phyloP scores from a whole-genome alignment of 2,888 invertebrate species.

The Apodemia mormo region DNA sequence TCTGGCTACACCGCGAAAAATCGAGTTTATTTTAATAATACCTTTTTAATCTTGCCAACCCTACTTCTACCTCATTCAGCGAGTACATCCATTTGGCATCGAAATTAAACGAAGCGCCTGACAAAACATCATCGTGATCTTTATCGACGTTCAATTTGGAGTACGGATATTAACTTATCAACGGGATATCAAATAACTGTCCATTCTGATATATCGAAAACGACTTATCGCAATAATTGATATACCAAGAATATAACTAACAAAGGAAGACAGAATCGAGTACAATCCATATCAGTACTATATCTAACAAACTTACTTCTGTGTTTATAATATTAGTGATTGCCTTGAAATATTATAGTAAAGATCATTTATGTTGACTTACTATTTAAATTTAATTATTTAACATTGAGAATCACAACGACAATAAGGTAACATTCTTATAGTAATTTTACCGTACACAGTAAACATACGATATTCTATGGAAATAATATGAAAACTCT shows the following conservation, averaged over 20 bases:
- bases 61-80: not conserved
- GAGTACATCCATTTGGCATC: constrained; percentile 4
- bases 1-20: not conserved
- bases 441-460: too few species aligned
- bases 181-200: not conserved
- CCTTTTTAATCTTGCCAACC: not conserved
- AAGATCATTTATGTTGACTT: not conserved
- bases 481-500: too few species aligned
- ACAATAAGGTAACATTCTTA: not conserved
- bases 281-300: too few species aligned
- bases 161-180: constrained; percentile 1
- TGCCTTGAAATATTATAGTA: not conserved
- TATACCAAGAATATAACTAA: too few species aligned
- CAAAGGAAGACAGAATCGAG: too few species aligned
- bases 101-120: constrained; percentile 3
- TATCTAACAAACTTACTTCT: too few species aligned
- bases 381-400: not conserved
- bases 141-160: constrained; percentile 1
- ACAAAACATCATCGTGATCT: constrained; percentile 3
- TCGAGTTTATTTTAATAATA: not conserved
- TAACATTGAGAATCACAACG: not conserved
- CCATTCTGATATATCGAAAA: not conserved
- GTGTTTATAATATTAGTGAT: not conserved
- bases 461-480: too few species aligned
- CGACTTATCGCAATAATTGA: too few species aligned